These are phyloP conservation scores for Esox lucius DNA, from an alignment of 2,797 vertebrate species.

Conservation along the genomic window DNA sequence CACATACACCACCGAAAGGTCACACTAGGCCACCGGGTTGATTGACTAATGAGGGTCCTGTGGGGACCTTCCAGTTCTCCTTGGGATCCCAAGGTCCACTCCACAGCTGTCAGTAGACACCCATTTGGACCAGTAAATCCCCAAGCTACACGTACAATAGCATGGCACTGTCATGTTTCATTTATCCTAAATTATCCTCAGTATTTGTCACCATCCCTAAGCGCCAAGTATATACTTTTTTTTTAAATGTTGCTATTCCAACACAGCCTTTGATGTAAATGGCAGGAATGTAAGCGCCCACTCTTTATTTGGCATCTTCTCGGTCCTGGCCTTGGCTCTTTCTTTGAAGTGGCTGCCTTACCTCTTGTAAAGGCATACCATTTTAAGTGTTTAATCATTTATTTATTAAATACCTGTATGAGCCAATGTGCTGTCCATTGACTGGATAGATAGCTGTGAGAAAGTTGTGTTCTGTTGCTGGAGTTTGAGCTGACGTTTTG, in stretches of 20 bases:
- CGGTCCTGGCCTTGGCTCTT: conserved; percentile 22
- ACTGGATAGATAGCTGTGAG: conserved; percentile 23
- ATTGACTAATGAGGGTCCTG: conserved; percentile 12
- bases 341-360: neutral
- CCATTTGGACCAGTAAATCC: conserved; percentile 17
- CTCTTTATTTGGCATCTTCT: conserved; percentile 46
- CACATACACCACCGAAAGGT: conserved; percentile 31
- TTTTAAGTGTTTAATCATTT: conserved; percentile 19
- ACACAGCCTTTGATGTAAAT: conserved; percentile 22
- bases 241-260: conserved; percentile 1
- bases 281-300: conserved; percentile 17
- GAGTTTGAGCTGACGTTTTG: conserved; percentile 27
- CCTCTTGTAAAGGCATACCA: too few species aligned
- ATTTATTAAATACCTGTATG: conserved; percentile 36
- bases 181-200: neutral
- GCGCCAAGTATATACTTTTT: conserved; percentile 17
- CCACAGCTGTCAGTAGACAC: neutral
- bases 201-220: neutral
- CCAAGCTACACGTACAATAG: conserved; percentile 18
- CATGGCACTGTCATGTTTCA: conserved; percentile 26
- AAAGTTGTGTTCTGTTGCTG: conserved; percentile 50
- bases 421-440: conserved; percentile 21
- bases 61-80: conserved; percentile 29
- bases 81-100: conserved; percentile 3
- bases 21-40: conserved; percentile 30